phyloP scores from a whole-genome alignment of 2,888 invertebrate species.

The Ormyrus labotus region DNA sequence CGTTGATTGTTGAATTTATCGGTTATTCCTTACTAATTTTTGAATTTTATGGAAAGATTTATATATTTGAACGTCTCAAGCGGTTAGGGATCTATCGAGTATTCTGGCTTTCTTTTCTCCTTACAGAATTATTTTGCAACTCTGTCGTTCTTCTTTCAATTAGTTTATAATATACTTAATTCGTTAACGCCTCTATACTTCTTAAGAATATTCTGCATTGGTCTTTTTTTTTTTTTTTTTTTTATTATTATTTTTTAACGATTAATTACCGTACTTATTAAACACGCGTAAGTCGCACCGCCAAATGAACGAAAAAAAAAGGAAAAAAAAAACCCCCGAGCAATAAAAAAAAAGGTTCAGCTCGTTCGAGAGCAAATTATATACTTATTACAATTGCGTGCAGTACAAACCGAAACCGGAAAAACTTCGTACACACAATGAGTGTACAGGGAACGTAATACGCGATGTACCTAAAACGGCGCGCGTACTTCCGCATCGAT shows the following conservation, averaged over 20 bases:
- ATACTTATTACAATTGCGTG: constrained; percentile 20
- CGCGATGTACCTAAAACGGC: constrained; percentile 20
- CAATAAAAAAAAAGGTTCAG: constrained; percentile 5
- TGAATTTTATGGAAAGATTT: constrained; percentile 21
- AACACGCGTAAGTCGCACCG: not conserved
- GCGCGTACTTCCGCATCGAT: constrained; percentile 28
- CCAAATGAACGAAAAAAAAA: not conserved
- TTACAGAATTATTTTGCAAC: constrained; percentile 2
- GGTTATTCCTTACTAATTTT: constrained; percentile 20
- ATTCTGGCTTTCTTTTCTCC: not conserved
- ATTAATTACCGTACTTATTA: constrained; percentile 21
- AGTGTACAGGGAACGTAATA: not conserved
- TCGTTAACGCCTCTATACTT: constrained; percentile 5
- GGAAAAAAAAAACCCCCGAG: not conserved
- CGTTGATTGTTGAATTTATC: constrained; percentile 32
- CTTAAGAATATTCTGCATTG: constrained; percentile 3
- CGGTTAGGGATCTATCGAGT: too few species aligned
- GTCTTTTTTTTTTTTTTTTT: not conserved
- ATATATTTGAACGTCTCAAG: too few species aligned
- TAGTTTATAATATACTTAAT: not conserved
- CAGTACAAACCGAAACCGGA: constrained; percentile 16
- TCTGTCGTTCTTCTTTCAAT: not conserved
- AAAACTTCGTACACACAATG: constrained; percentile 2
- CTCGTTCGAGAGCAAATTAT: constrained; percentile 37
- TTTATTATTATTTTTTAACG: not conserved